Conservation (phyloP, 1,140 invertebrate species). For the Hylaeus anthracinus region DNA sequence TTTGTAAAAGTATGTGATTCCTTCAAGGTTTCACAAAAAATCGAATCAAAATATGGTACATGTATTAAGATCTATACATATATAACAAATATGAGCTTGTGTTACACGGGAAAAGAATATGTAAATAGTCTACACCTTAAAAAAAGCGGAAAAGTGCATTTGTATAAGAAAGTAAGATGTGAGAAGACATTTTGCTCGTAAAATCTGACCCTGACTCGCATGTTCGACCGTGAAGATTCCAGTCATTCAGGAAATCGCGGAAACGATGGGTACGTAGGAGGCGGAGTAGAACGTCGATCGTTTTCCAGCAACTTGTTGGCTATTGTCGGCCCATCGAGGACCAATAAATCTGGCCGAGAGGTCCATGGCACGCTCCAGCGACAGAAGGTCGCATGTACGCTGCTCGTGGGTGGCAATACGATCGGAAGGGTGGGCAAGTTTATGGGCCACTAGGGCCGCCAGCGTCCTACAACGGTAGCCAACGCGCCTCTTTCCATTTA, state of each 20-base stretch:
- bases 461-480: conserved; percentile 51
- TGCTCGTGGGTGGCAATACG: conserved; percentile 34
- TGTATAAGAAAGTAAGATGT: too few species aligned
- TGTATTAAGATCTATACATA: too few species aligned
- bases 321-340: conserved; percentile 77
- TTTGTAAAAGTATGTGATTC: too few species aligned
- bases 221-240: neutral
- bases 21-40: too few species aligned
- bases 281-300: conserved; percentile 53
- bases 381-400: conserved; percentile 59
- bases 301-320: conserved; percentile 80
- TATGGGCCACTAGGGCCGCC: conserved; percentile 74
- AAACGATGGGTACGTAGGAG: neutral
- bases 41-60: too few species aligned
- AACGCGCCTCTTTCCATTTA: conserved; percentile 46
- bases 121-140: too few species aligned
- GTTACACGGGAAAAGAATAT: too few species aligned
- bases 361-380: conserved; percentile 60
- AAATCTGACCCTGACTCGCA: neutral
- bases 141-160: too few species aligned
- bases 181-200: neutral
- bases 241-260: neutral
- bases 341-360: conserved; percentile 75
- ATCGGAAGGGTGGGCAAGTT: conserved; percentile 68
- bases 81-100: too few species aligned